phyloP scores from a whole-genome alignment of 2,888 invertebrate genomes.

The Drosophila affinis region DNA sequence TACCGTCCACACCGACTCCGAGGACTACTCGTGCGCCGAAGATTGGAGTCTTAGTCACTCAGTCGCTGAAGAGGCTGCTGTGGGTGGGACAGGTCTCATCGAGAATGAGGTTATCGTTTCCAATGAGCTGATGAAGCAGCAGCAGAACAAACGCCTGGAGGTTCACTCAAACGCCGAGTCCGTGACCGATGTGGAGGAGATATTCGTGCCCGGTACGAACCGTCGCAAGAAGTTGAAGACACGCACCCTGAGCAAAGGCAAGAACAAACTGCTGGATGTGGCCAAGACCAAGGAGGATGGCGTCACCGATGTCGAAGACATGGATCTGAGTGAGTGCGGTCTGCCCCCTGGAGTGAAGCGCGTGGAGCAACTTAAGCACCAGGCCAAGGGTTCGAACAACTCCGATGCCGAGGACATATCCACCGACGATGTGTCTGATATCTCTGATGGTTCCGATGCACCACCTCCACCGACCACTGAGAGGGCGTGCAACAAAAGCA shows the following conservation, averaged over 20 bases:
- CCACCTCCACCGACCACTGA: slow-evolving; percentile 44
- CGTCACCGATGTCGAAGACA: slow-evolving; percentile 83
- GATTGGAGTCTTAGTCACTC: slow-evolving; percentile 61
- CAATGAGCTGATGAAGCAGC: slow-evolving; percentile 77
- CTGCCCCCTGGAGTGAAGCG: slow-evolving; percentile 52
- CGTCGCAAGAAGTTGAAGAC: slow-evolving; percentile 81
- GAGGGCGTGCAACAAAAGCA: slow-evolving; percentile 39
- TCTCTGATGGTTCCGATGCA: slow-evolving; percentile 61
- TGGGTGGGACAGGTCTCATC: slow-evolving; percentile 52
- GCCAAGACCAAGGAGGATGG: slow-evolving; percentile 59
- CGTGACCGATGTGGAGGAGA: slow-evolving; percentile 85
- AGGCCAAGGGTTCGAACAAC: slow-evolving; percentile 30
- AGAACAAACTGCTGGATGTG: slow-evolving; percentile 73
- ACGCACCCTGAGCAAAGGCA: slow-evolving; percentile 78
- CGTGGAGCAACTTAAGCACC: slow-evolving; percentile 58
- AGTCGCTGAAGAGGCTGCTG: slow-evolving; percentile 50
- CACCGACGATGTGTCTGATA: slow-evolving; percentile 81
- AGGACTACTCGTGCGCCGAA: slow-evolving; percentile 81
- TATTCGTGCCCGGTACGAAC: slow-evolving; percentile 79
- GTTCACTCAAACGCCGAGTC: slow-evolving; percentile 81
- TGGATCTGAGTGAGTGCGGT: slow-evolving; percentile 82
- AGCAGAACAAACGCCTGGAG: slow-evolving; percentile 74
- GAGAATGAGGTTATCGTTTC: slow-evolving; percentile 78
- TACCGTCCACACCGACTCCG: slow-evolving; percentile 83
- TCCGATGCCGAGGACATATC: slow-evolving; percentile 84